phyloP scores from a whole-genome alignment of 2,113 vertebrate genomes.

The Hippolais icterina region DNA sequence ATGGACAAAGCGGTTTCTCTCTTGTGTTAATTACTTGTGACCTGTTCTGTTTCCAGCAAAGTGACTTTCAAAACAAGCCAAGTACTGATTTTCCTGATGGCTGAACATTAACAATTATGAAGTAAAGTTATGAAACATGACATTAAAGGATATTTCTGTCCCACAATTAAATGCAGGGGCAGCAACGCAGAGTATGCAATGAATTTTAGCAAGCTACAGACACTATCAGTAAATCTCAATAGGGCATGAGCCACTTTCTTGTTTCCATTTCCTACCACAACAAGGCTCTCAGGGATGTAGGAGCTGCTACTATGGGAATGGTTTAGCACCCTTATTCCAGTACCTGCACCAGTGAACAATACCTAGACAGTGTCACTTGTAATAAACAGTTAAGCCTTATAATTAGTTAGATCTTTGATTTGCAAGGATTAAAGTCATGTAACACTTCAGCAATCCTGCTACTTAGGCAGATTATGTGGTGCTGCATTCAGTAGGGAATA shows the following conservation, averaged over 20 bases:
- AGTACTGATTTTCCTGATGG: constrained; percentile 15
- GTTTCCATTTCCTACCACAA: not conserved
- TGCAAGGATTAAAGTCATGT: not conserved
- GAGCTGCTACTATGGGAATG: not conserved
- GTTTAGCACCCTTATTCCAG: not conserved
- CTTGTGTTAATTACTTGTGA: not conserved
- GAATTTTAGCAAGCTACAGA: not conserved
- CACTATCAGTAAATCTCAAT: not conserved
- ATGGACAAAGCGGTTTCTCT: not conserved
- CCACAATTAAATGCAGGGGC: not conserved
- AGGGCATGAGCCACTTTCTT: not conserved
- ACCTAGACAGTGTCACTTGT: not conserved
- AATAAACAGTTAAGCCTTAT: not conserved
- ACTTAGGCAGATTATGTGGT: not conserved
- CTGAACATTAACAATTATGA: constrained; percentile 21
- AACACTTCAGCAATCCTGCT: not conserved
- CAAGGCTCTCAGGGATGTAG: not conserved
- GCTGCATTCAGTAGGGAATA: not conserved
- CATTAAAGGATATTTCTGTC: not conserved
- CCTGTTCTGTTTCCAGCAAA: not conserved
- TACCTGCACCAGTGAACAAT: not conserved
- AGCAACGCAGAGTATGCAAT: not conserved
- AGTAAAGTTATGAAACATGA: not conserved
- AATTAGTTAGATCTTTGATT: not conserved
- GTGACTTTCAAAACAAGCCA: constrained; percentile 13